Conservation (phyloP, 2,113 vertebrate species). For the Phrynosoma blainvillii region DNA sequence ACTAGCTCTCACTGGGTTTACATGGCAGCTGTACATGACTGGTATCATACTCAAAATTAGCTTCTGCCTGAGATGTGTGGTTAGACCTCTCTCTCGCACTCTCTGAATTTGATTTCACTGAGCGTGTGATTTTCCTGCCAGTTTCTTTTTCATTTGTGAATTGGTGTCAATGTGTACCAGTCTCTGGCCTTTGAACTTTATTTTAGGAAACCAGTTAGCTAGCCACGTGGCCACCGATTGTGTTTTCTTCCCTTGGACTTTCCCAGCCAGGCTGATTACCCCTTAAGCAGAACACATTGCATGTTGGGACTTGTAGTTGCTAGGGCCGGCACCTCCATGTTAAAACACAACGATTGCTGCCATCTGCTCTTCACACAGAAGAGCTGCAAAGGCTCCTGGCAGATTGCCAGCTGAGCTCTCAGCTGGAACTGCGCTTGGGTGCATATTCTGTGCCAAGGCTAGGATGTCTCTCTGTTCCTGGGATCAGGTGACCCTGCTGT, state of each 20-base stretch:
- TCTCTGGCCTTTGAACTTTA: background rate
- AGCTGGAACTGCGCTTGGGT: constrained; percentile 22
- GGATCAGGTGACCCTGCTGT: constrained; percentile 23
- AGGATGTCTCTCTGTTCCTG: background rate
- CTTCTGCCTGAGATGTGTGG: too few relatives aligned
- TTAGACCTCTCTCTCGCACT: background rate
- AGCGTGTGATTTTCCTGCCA: background rate
- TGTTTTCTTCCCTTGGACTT: background rate
- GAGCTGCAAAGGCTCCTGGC: background rate
- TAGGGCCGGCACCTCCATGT: background rate
- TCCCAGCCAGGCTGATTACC: background rate
- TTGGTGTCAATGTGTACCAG: background rate
- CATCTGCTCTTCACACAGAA: background rate
- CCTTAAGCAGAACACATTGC: background rate
- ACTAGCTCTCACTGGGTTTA: background rate
- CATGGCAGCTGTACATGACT: background rate
- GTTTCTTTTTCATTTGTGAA: background rate
- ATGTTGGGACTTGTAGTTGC: constrained; percentile 14
- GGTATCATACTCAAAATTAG: background rate
- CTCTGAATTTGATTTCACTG: background rate
- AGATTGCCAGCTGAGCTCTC: constrained; percentile 9
- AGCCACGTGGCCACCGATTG: background rate
- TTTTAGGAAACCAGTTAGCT: background rate
- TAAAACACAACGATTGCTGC: constrained; percentile 16
- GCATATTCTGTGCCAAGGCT: constrained; percentile 15